Conservation (phyloP, 2,797 vertebrate genomes). For the Chelonia mydas region DNA sequence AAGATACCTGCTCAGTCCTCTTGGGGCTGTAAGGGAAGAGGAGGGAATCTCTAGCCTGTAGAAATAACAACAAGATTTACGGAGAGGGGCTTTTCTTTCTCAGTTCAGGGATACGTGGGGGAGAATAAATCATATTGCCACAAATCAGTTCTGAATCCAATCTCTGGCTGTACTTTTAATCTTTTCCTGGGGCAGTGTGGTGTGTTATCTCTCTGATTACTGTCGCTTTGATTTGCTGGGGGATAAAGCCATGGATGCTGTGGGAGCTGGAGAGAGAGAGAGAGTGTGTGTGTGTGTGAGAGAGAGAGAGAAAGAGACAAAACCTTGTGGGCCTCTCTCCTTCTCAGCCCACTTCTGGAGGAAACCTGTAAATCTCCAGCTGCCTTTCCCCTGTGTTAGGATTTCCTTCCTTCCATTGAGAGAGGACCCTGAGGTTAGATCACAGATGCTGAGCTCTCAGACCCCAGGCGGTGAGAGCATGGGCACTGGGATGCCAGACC, state of each 20-base stretch:
- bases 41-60: neutral
- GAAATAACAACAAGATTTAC: neutral
- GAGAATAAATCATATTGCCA: neutral
- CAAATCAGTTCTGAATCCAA: neutral
- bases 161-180: neutral
- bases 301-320: neutral
- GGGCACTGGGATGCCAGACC: neutral
- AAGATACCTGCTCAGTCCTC: neutral
- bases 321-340: neutral
- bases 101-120: neutral
- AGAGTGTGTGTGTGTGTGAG: neutral
- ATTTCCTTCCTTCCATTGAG: conserved; percentile 75
- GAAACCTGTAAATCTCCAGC: conserved; percentile 44
- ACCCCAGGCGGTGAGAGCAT: fast-evolving
- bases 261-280: neutral
- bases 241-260: neutral
- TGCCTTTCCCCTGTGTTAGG: conserved; percentile 67
- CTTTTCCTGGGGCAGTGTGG: neutral
- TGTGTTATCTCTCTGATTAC: neutral
- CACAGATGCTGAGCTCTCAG: neutral
- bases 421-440: conserved; percentile 50
- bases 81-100: neutral
- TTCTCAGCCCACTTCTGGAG: conserved; percentile 5
- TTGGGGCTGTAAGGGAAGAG: neutral
- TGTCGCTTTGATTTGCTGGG: neutral